Evolutionary conservation across 2,113 vertebrate genomes (phyloP).

Genomic region (Limanda limanda): DNA sequence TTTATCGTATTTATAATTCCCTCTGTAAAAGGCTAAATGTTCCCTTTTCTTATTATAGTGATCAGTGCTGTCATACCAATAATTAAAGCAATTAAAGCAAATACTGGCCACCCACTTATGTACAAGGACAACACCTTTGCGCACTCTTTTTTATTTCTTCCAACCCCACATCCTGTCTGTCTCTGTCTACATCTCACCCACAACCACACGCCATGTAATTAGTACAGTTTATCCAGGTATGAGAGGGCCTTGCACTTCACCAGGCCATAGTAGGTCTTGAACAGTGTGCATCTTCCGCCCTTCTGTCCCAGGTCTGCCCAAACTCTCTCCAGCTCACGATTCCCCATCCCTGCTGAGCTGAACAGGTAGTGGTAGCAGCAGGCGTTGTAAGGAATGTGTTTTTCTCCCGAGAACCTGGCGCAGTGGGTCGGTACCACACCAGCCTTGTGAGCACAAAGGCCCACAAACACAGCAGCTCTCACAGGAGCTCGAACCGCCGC

Average conservation of each 20-base stretch:
- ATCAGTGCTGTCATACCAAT: no score
- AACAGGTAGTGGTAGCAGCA: constrained; percentile 95
- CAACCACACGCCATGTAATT: neutral
- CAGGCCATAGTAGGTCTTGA: constrained; percentile 90
- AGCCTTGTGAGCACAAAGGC: constrained; percentile 86
- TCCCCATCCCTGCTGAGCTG: constrained; percentile 82
- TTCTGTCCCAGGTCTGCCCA: constrained; percentile 86
- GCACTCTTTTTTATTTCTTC: neutral
- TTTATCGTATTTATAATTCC: neutral
- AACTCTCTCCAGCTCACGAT: constrained; percentile 76
- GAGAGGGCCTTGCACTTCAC: constrained; percentile 90
- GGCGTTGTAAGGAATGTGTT: constrained; percentile 88
- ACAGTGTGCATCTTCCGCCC: constrained; percentile 75
- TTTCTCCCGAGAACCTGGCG: constrained; percentile 88
- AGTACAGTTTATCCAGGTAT: constrained; percentile 87
- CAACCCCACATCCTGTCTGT: neutral
- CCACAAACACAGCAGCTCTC: constrained; percentile 86
- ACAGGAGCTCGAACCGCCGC: constrained; percentile 59
- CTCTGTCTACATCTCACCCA: neutral
- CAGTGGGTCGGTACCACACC: constrained; percentile 89
- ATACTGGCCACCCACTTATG: neutral
- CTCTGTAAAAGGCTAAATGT: neutral
- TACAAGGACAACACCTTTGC: neutral
- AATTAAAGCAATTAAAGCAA: neutral
- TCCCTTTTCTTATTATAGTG: no score